These are phyloP conservation scores for Harpegnathos saltator DNA, from an alignment of 1,140 invertebrate species.

Conservation along the genomic window DNA sequence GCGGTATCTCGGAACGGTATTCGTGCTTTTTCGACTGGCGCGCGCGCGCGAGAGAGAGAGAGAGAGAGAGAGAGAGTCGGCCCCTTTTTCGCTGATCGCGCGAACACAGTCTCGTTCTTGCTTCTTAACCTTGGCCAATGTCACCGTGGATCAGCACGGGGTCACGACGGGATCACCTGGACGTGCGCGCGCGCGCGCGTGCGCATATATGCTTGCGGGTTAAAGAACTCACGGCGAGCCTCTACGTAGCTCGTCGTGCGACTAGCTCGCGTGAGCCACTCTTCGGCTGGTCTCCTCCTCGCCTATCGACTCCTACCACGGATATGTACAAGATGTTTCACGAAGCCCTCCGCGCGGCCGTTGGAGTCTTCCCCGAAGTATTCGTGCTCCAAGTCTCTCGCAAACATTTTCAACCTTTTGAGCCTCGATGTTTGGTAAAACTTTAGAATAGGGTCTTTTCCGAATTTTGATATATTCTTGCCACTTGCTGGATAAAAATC, in stretches of 20 bases:
- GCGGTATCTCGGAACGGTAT: conserved; percentile 16
- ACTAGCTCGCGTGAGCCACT: conserved; percentile 21
- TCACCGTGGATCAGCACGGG: conserved; percentile 62
- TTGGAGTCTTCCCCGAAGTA: background rate
- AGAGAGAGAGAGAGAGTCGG: too few relatives aligned
- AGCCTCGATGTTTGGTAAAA: too few relatives aligned
- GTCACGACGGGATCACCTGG: conserved; percentile 65
- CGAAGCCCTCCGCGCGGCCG: background rate
- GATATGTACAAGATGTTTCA: conserved; percentile 3
- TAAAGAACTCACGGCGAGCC: conserved; percentile 68
- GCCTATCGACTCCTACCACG: conserved; percentile 5
- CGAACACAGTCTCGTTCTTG: conserved; percentile 15
- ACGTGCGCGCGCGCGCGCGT: conserved; percentile 42
- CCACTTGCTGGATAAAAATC: too few relatives aligned
- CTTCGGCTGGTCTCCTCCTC: conserved; percentile 14
- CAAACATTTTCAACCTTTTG: background rate
- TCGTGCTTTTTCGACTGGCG: background rate
- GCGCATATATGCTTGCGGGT: conserved; percentile 54
- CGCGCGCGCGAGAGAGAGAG: too few relatives aligned
- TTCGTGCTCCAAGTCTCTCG: conserved; percentile 9
- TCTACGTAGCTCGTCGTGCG: conserved; percentile 34
- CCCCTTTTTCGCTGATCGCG: background rate
- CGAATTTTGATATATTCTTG: too few relatives aligned
- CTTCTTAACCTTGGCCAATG: conserved; percentile 72
- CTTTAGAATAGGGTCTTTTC: too few relatives aligned